Conservation (phyloP, 2,888 invertebrate genomes). For the Drosophila bunnanda region DNA sequence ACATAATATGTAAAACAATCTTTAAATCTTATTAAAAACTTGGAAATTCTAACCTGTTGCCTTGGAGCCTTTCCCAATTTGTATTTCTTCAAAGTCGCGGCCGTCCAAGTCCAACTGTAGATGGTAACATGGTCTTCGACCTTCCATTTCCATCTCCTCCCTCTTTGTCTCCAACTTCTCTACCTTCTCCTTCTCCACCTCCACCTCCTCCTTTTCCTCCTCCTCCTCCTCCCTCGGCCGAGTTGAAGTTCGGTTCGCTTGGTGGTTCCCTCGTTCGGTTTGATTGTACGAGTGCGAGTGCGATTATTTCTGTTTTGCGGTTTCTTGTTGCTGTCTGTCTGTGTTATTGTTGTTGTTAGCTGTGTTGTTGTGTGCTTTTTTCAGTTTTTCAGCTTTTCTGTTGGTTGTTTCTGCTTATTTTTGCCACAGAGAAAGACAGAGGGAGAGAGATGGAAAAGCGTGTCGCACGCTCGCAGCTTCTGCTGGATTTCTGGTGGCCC, state of each 20-base stretch:
- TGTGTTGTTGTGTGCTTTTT: slow-evolving; percentile 27
- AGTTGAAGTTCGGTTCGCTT: slow-evolving; percentile 38
- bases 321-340: slow-evolving; percentile 33
- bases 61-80: not conserved
- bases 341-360: slow-evolving; percentile 12
- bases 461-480: slow-evolving; percentile 59
- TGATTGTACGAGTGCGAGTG: slow-evolving; percentile 35
- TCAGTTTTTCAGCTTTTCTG: slow-evolving; percentile 27
- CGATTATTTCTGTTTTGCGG: slow-evolving; percentile 40
- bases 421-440: slow-evolving; percentile 10
- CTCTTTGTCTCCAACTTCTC: slow-evolving; percentile 10
- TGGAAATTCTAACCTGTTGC: not conserved
- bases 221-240: slow-evolving; percentile 10
- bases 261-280: slow-evolving; percentile 37
- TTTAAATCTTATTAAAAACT: not conserved
- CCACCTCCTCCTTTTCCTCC: not conserved
- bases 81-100: not conserved
- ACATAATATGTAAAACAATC: not conserved
- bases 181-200: not conserved
- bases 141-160: slow-evolving; percentile 2
- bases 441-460: slow-evolving; percentile 30
- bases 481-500: slow-evolving; percentile 80
- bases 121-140: slow-evolving; percentile 9
- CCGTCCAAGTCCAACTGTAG: slow-evolving; percentile 8
- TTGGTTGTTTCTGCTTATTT: slow-evolving; percentile 25